Conservation (phyloP, 64 coral and sea anemone species). For the Montipora foliosa region DNA sequence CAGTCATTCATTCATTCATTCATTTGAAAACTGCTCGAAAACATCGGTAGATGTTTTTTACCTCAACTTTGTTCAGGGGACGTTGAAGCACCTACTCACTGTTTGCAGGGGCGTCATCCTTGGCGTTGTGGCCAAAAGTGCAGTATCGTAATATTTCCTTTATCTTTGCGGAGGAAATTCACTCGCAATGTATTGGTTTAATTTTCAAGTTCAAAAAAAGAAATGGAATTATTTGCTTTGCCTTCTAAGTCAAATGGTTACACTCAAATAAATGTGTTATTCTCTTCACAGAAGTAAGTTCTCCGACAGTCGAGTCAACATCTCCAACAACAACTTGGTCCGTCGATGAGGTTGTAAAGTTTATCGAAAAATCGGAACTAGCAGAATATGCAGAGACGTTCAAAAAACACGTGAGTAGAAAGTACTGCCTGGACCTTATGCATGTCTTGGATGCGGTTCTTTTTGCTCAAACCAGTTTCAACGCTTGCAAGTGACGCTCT, state of each 20-base stretch:
- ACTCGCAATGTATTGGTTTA: too few species aligned
- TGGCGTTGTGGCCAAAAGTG: too few species aligned
- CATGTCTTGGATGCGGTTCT: neutral
- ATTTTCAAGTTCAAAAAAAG: neutral
- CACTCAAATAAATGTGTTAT: neutral
- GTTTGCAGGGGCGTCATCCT: too few species aligned
- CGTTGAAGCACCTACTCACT: too few species aligned
- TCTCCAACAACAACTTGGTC: constrained; percentile 92
- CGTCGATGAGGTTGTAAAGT: constrained; percentile 89
- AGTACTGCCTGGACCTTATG: neutral
- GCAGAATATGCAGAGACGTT: constrained; percentile 83
- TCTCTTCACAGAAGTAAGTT: constrained; percentile 58
- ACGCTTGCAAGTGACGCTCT: too few species aligned
- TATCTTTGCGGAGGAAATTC: too few species aligned
- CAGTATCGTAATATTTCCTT: too few species aligned
- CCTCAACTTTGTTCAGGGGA: too few species aligned
- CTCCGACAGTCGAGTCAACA: constrained; percentile 82
- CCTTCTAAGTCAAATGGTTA: neutral
- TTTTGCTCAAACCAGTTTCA: too few species aligned
- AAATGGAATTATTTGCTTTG: neutral
- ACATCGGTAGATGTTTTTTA: too few species aligned
- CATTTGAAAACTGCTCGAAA: too few species aligned
- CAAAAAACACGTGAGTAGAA: constrained; percentile 88
- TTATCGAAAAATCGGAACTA: constrained; percentile 89
- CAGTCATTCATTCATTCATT: too few species aligned